Conservation (phyloP, 2,888 invertebrate genomes). For the Agrypnus murinus region DNA sequence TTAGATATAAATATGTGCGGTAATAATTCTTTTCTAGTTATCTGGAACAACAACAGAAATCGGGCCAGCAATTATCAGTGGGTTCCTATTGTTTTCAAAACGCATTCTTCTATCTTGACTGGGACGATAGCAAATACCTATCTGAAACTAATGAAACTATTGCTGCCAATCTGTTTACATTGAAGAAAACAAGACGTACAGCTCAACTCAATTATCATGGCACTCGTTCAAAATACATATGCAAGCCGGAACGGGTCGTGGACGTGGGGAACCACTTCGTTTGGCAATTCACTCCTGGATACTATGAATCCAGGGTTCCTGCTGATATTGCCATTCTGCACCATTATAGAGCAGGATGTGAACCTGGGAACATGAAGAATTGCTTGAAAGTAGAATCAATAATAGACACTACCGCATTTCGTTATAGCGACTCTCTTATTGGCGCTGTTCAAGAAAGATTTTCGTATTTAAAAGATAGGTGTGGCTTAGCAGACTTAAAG, state of each 20-base stretch:
- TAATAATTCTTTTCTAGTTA: too few relatives aligned
- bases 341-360: slow-evolving; percentile 88
- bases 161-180: slow-evolving; percentile 80
- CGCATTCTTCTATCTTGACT: slow-evolving; percentile 88
- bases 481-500: slow-evolving; percentile 67
- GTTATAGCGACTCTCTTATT: slow-evolving; percentile 76
- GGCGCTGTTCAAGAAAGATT: slow-evolving; percentile 75
- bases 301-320: slow-evolving; percentile 86
- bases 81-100: slow-evolving; percentile 93
- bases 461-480: slow-evolving; percentile 72
- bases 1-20: too few relatives aligned
- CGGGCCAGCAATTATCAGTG: slow-evolving; percentile 71
- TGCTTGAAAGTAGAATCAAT: slow-evolving; percentile 89
- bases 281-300: too few relatives aligned
- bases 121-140: slow-evolving; percentile 80
- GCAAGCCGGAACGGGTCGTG: slow-evolving; percentile 89
- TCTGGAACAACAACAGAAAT: too few relatives aligned
- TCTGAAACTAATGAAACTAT: slow-evolving; percentile 73
- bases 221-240: slow-evolving; percentile 93
- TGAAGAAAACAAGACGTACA: slow-evolving; percentile 87
- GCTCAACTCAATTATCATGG: slow-evolving; percentile 91
- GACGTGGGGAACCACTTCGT: slow-evolving; percentile 88
- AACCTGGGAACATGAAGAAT: slow-evolving; percentile 94
- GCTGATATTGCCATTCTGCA: slow-evolving; percentile 87
- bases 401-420: slow-evolving; percentile 86